Evolutionary conservation across 2,113 vertebrate genomes (phyloP), one percentile per base, ranked within the genome.

Genomic region (Triplophysa tibetana): DNA sequence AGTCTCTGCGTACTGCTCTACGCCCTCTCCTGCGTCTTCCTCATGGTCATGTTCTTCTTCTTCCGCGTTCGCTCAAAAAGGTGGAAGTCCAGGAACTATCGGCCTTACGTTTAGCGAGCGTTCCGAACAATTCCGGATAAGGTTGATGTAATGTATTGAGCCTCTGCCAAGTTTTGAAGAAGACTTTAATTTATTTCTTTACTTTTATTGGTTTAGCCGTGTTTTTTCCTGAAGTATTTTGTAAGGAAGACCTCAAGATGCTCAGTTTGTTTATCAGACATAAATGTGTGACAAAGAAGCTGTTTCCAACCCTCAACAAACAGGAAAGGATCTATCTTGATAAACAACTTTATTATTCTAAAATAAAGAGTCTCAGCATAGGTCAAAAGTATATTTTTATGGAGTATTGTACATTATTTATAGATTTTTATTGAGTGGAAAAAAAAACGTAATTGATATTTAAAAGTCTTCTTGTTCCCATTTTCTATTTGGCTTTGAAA

Each of bases 41-140:
- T 99, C 26, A 96, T 98, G 94, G 75, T 97, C n/a, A 94, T 99
- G 93, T 98, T 93, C 92, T 96, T 98, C 82, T 96, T 98, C 85
- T 98, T 99, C 88, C 93, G 91, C 1, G 81, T 96, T 79, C 91
- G 96, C 0, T 95, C 96, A 56, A 93, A 91, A 73, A 89, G 94
- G 9, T 94, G 96, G 96, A 98, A 93, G 11, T 87, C 91, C 8
- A 90, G 88, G 17, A 68, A 89, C 77, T 81, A 83, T 7, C 93
- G 93, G 0, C 90, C 93, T 0, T 84, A 91, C 0, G 94, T 96
- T 33, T 95, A 95, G 88, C 26, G 23, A 11, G 12, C 2, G 52
- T 17, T n/a, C 52, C 8, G 26, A 78, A 75, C 72, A 41, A 8
- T 72, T 43, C 9, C 10, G 21, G 45, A 29, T 74, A n/a, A 78